These are phyloP conservation scores for Tipula confusa DNA, from an alignment of 2,888 invertebrate species.

Conservation along the genomic window DNA sequence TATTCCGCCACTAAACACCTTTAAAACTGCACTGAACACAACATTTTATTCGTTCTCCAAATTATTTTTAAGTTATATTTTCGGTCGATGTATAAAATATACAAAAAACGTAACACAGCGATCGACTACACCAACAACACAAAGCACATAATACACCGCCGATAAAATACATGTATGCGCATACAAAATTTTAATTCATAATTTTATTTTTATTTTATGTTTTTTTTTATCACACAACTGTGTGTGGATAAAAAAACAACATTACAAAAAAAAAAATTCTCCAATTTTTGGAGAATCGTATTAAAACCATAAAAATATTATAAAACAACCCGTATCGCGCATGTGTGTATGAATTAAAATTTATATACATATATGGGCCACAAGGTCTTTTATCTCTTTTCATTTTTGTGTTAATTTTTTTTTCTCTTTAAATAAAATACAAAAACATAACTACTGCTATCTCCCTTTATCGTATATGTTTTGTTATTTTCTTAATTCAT, in stretches of 20 bases:
- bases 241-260: not conserved
- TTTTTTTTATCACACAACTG: not conserved
- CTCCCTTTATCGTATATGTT: not conserved
- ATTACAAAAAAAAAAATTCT: not conserved
- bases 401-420: constrained; percentile 7
- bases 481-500: not conserved
- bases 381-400: constrained; percentile 27
- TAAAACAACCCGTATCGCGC: not conserved
- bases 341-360: not conserved
- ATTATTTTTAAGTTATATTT: not conserved
- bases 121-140: not conserved
- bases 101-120: constrained; percentile 5
- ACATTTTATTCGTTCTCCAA: not conserved
- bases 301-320: not conserved
- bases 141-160: constrained; percentile 15
- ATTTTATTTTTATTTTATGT: not conserved
- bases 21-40: not conserved
- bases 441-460: not conserved
- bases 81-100: not conserved
- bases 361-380: constrained; percentile 10
- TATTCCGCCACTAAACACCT: not conserved
- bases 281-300: constrained; percentile 13
- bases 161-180: constrained; percentile 28
- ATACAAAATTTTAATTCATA: constrained; percentile 29
- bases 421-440: not conserved